Base-by-base conservation (phyloP, 2,888 invertebrate genomes). In the Andricus quercusramuli region DNA sequence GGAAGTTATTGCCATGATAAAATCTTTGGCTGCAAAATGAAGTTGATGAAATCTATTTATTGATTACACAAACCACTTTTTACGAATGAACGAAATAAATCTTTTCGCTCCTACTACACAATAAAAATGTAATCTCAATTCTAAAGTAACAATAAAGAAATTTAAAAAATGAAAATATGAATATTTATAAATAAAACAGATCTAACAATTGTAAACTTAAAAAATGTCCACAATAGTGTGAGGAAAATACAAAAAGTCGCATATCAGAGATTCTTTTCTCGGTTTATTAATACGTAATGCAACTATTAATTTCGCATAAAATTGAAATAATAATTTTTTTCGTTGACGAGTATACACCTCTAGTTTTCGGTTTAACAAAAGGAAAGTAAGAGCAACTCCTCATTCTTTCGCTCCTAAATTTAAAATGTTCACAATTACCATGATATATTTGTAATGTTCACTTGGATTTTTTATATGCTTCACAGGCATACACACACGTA, bases 291-390 rank as follows among this genome's bases (percentile, higher is more conserved):
- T 74, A 56, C 15, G 32, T 74, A 74, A 59, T 56, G 74, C 74
- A 74, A 74, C 56, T 74, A 74, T 74, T 74, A 74, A 59, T 74
- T 74, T 74, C 32, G 74, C 74, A 74, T 74, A 74, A 74, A 59
- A 56, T 37, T 51, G 29, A 59, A 74, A 11, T 74, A 32, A 59
- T n/a, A 74, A 47, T 22, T 25, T 64, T 56, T 56, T 37, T 74
- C 56, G 56, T 32, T 74, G 74, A 74, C 29, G 9, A 64, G 22
- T 29, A 15, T 68, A 56, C 74, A 74, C 22, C 56, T 56, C 37
- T n/a, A n/a, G 51, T 56, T 20, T 74, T 59, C 74, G 32, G 37
- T 37, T 74, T 56, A 56, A 74, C 32, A 74, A 74, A 56, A 56
- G n/a, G 37, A 74, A 74, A 59, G 32, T 74, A 74, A 74, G 74